Conservation (phyloP, 1,140 invertebrate genomes). For the Drosophila nasuta region DNA sequence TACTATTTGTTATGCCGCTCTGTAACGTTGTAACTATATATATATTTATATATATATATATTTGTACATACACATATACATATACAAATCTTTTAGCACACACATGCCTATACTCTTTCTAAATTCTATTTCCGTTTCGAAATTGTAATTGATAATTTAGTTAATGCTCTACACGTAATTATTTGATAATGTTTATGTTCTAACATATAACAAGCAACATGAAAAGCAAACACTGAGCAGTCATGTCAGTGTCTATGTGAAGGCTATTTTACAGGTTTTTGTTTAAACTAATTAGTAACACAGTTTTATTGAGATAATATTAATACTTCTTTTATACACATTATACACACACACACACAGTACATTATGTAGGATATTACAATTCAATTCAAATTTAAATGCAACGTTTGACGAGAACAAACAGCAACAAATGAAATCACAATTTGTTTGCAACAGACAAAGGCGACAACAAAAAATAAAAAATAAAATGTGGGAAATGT, state of each 20-base stretch:
- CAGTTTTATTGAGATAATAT: conserved; percentile 55
- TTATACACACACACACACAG: conserved; percentile 14
- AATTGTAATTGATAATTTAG: conserved; percentile 63
- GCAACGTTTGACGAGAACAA: conserved; percentile 6
- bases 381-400: conserved; percentile 21
- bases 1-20: conserved; percentile 28
- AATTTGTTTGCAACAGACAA: conserved; percentile 38
- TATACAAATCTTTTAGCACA: not conserved
- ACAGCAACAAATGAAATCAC: conserved; percentile 25
- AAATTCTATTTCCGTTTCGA: conserved; percentile 48
- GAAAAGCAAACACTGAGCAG: conserved; percentile 64
- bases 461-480: conserved; percentile 2
- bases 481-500: conserved; percentile 38
- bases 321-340: conserved; percentile 42
- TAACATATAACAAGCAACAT: conserved; percentile 45
- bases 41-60: conserved; percentile 17
- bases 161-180: conserved; percentile 60
- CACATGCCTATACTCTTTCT: conserved; percentile 1
- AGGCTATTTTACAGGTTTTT: conserved; percentile 84
- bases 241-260: conserved; percentile 68
- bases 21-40: conserved; percentile 9
- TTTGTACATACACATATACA: conserved; percentile 15
- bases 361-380: conserved; percentile 33
- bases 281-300: conserved; percentile 76
- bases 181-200: conserved; percentile 43